Conservation (phyloP, 2,113 vertebrate species). For the Ictalurus punctatus region DNA sequence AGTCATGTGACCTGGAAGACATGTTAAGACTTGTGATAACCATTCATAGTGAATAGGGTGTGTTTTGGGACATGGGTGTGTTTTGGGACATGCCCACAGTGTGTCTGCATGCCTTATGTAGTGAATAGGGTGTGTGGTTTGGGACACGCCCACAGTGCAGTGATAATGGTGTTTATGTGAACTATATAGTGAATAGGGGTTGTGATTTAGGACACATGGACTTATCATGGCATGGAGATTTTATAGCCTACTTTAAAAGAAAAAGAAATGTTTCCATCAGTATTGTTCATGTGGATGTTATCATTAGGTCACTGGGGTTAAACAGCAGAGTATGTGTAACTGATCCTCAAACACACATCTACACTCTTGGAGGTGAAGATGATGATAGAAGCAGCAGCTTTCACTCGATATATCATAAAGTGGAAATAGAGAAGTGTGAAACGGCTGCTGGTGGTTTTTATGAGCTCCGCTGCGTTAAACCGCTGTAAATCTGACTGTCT, state of each 20-base stretch:
- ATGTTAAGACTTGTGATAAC: not conserved
- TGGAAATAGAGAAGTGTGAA: slow-evolving; percentile 2
- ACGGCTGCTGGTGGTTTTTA: slow-evolving; percentile 33
- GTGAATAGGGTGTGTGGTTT: too few species aligned
- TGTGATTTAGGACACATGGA: not conserved
- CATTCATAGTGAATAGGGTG: too few species aligned
- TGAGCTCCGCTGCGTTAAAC: slow-evolving; percentile 23
- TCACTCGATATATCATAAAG: slow-evolving; percentile 7
- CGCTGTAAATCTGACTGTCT: slow-evolving; percentile 47
- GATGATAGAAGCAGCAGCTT: not conserved
- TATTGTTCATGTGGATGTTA: not conserved
- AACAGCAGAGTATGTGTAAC: slow-evolving; percentile 5
- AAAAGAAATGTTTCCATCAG: slow-evolving; percentile 2
- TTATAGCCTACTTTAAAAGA: not conserved
- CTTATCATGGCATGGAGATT: not conserved
- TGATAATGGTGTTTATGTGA: too few species aligned
- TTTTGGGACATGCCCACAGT: too few species aligned
- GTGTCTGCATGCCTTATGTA: too few species aligned
- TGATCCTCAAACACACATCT: slow-evolving; percentile 17
- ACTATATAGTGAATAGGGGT: not conserved
- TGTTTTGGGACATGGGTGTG: too few species aligned
- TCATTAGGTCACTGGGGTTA: slow-evolving; percentile 7
- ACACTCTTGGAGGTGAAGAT: not conserved
- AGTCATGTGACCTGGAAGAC: not conserved
- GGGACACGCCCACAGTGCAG: too few species aligned